These are phyloP conservation scores for Poeciliopsis presidionis DNA, from an alignment of 2,797 vertebrate genomes.

Conservation along the genomic window DNA sequence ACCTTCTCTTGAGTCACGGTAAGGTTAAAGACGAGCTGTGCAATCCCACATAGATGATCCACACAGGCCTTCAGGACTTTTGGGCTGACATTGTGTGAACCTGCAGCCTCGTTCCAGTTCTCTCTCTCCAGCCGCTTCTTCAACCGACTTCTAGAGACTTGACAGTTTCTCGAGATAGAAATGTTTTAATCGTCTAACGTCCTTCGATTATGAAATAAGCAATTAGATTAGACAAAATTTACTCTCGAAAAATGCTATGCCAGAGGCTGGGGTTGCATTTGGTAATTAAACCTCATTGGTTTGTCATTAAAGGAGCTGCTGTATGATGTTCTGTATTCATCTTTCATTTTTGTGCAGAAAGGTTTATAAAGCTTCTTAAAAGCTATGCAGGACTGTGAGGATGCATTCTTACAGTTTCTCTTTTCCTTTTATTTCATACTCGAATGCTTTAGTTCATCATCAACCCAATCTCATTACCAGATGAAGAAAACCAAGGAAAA, in stretches of 20 bases:
- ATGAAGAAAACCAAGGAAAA: background rate
- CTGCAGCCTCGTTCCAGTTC: background rate
- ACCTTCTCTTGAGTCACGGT: too few relatives aligned
- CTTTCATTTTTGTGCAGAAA: background rate
- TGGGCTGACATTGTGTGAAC: background rate
- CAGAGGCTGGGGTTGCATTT: background rate
- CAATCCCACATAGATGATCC: too few relatives aligned
- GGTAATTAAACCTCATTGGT: background rate
- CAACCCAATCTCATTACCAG: background rate
- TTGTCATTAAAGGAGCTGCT: background rate
- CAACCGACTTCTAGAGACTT: background rate
- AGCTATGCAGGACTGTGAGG: background rate
- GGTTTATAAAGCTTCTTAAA: background rate
- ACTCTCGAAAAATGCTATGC: background rate
- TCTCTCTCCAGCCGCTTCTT: background rate
- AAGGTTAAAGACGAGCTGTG: too few relatives aligned
- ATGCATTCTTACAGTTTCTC: background rate
- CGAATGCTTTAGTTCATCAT: background rate
- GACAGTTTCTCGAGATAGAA: background rate
- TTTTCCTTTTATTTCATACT: background rate
- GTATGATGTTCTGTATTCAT: background rate
- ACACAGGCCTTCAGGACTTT: too few relatives aligned
- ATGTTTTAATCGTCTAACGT: background rate
- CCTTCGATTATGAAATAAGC: background rate
- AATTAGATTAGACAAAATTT: background rate